Percentiles rank a stretch among this genome's conserved stretches.
phyloP scores from a whole-genome alignment of 1,140 invertebrate species.

The Platyscapa corneri region DNA sequence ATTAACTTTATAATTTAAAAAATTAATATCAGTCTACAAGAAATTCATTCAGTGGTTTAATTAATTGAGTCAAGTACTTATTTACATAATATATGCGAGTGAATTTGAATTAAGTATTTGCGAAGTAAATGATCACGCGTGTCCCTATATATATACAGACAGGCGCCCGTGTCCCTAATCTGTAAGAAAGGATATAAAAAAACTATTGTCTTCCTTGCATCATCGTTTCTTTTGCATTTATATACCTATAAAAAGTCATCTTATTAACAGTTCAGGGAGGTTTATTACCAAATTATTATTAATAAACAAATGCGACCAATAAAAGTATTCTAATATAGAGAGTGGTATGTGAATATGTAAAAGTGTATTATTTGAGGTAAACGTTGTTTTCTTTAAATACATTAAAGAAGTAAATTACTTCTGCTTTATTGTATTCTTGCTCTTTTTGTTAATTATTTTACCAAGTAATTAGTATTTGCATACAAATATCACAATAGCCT shows the following conservation, averaged over 20 bases:
- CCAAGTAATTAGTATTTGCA: constrained; percentile 55
- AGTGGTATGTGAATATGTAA: not conserved
- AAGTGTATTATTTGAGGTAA: not conserved
- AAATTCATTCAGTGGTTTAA: too few species aligned
- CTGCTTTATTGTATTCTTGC: too few species aligned
- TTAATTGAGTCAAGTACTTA: not conserved
- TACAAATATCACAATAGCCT: too few species aligned
- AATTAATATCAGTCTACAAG: constrained; percentile 36
- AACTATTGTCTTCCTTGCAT: constrained; percentile 55
- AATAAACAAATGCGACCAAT: constrained; percentile 55
- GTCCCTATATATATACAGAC: not conserved
- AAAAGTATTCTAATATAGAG: constrained; percentile 56
- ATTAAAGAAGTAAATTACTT: constrained; percentile 8
- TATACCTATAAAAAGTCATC: not conserved
- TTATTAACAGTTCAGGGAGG: constrained; percentile 38
- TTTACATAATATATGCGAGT: not conserved
- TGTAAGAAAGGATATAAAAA: constrained; percentile 59
- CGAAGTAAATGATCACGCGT: not conserved
- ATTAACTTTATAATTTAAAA: constrained; percentile 17
- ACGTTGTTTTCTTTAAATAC: constrained; percentile 37
- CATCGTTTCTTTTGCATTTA: not conserved
- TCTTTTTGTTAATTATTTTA: constrained; percentile 30
- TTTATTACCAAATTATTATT: constrained; percentile 64
- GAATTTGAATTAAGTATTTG: not conserved
- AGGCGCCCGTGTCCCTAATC: not conserved